phyloP scores from a whole-genome alignment of 2,113 vertebrate genomes.

The Oenanthe melanoleuca region DNA sequence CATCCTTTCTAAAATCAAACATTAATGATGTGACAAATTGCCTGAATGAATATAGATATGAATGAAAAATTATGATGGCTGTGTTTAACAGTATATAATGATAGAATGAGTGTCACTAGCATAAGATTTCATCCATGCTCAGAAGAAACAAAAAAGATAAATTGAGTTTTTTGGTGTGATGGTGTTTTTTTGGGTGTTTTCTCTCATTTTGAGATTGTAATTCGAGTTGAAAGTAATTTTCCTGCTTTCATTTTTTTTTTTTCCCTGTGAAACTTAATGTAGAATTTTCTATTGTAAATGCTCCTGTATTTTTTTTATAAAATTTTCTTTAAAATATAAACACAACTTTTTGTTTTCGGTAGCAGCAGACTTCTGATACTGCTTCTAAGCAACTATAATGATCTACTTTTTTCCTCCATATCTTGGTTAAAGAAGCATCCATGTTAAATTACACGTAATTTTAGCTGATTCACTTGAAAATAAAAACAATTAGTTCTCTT shows the following conservation, averaged over 20 bases:
- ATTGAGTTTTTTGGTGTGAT: not conserved
- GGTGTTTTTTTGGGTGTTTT: not conserved
- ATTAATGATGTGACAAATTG: not conserved
- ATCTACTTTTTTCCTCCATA: not conserved
- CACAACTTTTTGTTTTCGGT: not conserved
- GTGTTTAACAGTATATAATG: not conserved
- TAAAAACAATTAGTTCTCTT: not conserved
- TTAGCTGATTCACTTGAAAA: not conserved
- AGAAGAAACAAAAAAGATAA: not conserved
- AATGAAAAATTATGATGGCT: not conserved
- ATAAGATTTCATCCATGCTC: not conserved
- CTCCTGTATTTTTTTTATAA: fast-evolving
- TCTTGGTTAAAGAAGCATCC: not conserved
- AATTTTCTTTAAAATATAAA: not conserved
- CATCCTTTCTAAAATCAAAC: not conserved
- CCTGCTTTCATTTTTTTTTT: not conserved
- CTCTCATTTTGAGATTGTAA: not conserved
- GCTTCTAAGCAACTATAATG: not conserved
- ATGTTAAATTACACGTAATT: not conserved
- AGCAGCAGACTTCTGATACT: not conserved
- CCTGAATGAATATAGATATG: not conserved
- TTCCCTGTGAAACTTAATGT: not conserved
- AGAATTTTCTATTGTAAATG: not conserved
- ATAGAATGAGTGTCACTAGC: not conserved
- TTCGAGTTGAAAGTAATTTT: not conserved